Conservation (phyloP, 2,888 invertebrate species). For the Agrilus mali region DNA sequence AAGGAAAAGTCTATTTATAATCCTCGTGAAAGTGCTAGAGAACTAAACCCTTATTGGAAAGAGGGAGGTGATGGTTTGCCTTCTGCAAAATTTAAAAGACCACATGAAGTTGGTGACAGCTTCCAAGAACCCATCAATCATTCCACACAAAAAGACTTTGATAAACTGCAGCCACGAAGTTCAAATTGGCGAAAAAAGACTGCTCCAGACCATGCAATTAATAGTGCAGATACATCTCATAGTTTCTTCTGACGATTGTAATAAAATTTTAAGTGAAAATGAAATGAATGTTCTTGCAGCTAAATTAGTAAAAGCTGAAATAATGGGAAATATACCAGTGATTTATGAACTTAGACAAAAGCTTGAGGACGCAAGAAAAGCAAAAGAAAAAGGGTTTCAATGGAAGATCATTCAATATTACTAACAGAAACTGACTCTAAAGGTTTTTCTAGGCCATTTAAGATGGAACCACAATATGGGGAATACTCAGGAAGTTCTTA, state of each 20-base stretch:
- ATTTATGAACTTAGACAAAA: slow-evolving; percentile 60
- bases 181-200: slow-evolving; percentile 12
- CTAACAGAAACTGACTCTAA: slow-evolving; percentile 53
- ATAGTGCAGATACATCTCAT: slow-evolving; percentile 1
- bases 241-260: slow-evolving; percentile 10
- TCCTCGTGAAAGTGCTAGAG: slow-evolving; percentile 58
- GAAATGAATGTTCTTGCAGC: slow-evolving; percentile 87
- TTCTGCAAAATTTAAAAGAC: slow-evolving; percentile 31
- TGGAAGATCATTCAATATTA: slow-evolving; percentile 43
- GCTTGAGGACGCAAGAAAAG: slow-evolving; percentile 55
- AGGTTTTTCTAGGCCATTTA: slow-evolving; percentile 58
- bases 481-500: slow-evolving; percentile 35
- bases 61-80: slow-evolving; percentile 80
- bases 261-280: slow-evolving; percentile 47
- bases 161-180: slow-evolving; percentile 1
- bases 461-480: slow-evolving; percentile 29
- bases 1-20: slow-evolving; percentile 47
- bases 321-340: slow-evolving; percentile 68
- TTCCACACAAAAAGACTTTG: slow-evolving; percentile 8
- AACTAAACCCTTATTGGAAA: slow-evolving; percentile 90
- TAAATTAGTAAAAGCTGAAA: slow-evolving; percentile 86
- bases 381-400: slow-evolving; percentile 10
- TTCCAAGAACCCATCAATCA: slow-evolving; percentile 18
- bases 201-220: slow-evolving; percentile 14
- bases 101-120: slow-evolving; percentile 33